Evolutionary conservation across 2,888 invertebrate genomes (phyloP).

Genomic region (Holacanthella duospinosa): DNA sequence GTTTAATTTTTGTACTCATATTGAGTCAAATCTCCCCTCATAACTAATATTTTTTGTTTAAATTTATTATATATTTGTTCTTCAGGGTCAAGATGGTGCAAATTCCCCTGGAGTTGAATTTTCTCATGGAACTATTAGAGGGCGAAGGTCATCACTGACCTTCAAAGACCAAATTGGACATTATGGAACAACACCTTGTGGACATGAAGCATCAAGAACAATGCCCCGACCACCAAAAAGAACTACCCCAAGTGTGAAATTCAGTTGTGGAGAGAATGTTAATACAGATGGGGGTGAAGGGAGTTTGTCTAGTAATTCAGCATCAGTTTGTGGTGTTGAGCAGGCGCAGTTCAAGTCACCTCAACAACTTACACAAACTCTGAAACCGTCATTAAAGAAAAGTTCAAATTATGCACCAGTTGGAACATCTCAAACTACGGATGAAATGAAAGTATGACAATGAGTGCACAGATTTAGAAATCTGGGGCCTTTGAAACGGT

Average conservation of each 20-base stretch:
- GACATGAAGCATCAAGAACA: conserved; percentile 31
- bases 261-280: conserved; percentile 33
- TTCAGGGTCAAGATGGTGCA: no score
- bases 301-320: conserved; percentile 5
- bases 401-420: conserved; percentile 33
- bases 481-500: no score
- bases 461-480: no score
- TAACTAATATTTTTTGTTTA: no score
- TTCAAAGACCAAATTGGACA: conserved; percentile 30
- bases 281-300: conserved; percentile 21
- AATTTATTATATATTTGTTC: no score
- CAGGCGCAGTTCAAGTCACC: conserved; percentile 14
- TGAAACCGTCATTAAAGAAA: conserved; percentile 36
- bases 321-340: conserved; percentile 3
- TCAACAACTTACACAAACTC: conserved; percentile 27
- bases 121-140: background rate
- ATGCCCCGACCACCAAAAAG: conserved; percentile 35
- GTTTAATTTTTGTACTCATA: no score
- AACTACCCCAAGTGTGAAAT: conserved; percentile 35
- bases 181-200: background rate
- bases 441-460: conserved; percentile 34
- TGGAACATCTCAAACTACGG: conserved; percentile 7
- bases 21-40: no score
- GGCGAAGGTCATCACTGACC: conserved; percentile 32
- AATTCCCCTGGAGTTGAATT: no score